Evolutionary conservation across 2,888 invertebrate genomes (phyloP).

Genomic region (Graphium colonna): DNA sequence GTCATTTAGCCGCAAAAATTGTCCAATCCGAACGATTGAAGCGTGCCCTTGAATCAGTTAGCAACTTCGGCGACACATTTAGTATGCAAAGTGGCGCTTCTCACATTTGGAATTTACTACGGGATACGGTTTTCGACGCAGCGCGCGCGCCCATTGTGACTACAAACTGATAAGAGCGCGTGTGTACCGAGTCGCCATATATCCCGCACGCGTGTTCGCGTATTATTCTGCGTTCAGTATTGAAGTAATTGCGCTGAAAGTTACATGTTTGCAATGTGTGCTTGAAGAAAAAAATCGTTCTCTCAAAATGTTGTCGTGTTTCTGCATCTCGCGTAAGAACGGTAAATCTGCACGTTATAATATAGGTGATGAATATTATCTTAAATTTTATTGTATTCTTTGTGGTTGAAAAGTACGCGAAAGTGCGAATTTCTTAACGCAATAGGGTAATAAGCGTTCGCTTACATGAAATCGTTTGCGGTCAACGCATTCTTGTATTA

Average conservation of each 20-base stretch:
- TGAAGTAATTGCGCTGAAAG: constrained; percentile 56
- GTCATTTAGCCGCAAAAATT: neutral
- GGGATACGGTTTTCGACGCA: constrained; percentile 28
- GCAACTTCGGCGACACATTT: constrained; percentile 19
- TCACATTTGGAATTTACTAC: constrained; percentile 12
- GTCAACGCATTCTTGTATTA: neutral
- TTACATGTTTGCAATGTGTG: constrained; percentile 42
- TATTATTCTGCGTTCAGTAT: constrained; percentile 65
- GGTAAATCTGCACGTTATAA: constrained; percentile 28
- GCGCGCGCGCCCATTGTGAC: constrained; percentile 30
- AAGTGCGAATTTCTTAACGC: neutral
- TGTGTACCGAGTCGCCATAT: constrained; percentile 37
- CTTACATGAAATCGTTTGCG: neutral
- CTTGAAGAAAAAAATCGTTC: neutral
- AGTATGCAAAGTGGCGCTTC: constrained; percentile 16
- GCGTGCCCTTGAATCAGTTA: constrained; percentile 21
- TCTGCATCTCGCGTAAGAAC: constrained; percentile 35
- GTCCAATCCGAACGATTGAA: constrained; percentile 14
- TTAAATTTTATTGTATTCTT: neutral
- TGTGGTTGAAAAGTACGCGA: neutral
- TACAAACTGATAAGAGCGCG: constrained; percentile 62
- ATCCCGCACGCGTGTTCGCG: constrained; percentile 47
- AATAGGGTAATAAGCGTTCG: neutral
- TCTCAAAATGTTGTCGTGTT: constrained; percentile 44
- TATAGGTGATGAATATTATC: neutral